Conservation (phyloP, 2,113 vertebrate species). For the Corythornis cristatus region DNA sequence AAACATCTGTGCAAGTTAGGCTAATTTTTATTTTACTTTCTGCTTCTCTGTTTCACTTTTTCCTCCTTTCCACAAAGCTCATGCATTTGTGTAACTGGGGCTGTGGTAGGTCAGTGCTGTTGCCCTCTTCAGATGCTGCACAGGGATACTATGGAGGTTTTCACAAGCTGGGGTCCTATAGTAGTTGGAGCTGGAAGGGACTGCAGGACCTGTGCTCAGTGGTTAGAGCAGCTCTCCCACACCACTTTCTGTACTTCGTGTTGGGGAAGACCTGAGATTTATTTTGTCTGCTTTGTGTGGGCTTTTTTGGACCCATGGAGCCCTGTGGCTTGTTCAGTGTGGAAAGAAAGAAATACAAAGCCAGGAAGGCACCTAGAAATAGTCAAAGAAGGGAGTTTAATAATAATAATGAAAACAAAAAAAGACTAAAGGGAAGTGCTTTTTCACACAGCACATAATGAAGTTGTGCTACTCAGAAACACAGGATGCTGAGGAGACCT, state of each 20-base stretch:
- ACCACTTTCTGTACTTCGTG: background rate
- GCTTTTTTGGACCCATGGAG: background rate
- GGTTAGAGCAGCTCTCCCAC: background rate
- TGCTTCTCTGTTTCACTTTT: background rate
- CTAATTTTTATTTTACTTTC: background rate
- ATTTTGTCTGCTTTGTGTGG: background rate
- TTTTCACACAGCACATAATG: constrained; percentile 23
- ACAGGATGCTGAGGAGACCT: constrained; percentile 37
- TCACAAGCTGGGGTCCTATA: background rate
- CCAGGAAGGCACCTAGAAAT: background rate
- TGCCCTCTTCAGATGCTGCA: background rate
- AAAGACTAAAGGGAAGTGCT: background rate
- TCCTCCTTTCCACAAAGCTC: background rate
- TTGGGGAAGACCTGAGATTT: background rate
- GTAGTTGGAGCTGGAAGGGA: background rate
- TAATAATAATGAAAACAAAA: background rate
- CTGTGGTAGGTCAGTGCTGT: background rate
- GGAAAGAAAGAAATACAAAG: background rate
- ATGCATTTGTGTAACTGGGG: background rate
- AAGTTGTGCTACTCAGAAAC: background rate
- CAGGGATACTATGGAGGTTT: background rate
- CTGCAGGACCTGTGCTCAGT: background rate
- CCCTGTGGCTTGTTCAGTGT: background rate
- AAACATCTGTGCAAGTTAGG: background rate
- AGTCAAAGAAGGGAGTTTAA: background rate